Evolutionary conservation across 2,113 vertebrate species (phyloP).

Genomic region (Hystrix brachyura): DNA sequence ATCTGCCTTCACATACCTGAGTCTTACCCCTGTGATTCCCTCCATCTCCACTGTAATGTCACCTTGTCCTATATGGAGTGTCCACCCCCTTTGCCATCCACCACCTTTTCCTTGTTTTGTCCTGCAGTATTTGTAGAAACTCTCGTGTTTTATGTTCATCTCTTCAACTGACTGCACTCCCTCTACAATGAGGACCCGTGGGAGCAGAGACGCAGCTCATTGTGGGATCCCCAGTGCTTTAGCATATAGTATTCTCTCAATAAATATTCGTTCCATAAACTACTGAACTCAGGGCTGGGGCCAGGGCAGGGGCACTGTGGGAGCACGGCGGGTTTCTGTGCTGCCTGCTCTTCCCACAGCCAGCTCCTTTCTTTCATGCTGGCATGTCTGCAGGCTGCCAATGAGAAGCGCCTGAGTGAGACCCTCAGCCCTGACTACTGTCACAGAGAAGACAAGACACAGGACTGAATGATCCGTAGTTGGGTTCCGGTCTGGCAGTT

Average conservation of each 20-base stretch:
- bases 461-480: conserved; percentile 86
- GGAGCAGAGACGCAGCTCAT: neutral
- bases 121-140: neutral
- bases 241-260: conserved; percentile 6
- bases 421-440: conserved; percentile 59
- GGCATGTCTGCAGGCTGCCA: conserved; percentile 60
- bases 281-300: neutral
- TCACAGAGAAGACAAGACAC: conserved; percentile 87
- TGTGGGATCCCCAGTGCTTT: neutral
- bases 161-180: neutral
- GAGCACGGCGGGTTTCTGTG: neutral
- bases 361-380: neutral
- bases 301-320: neutral
- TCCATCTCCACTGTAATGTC: neutral
- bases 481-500: conserved; percentile 89
- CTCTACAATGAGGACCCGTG: neutral
- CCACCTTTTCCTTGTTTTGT: neutral
- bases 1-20: neutral
- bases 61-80: neutral
- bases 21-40: neutral
- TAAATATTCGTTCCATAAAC: conserved; percentile 28
- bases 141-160: neutral
- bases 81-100: rapidly evolving
- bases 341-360: neutral
- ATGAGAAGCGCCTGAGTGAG: conserved; percentile 65